These are phyloP conservation scores for Boloria selene DNA, from an alignment of 2,888 invertebrate species.

Conservation along the genomic window DNA sequence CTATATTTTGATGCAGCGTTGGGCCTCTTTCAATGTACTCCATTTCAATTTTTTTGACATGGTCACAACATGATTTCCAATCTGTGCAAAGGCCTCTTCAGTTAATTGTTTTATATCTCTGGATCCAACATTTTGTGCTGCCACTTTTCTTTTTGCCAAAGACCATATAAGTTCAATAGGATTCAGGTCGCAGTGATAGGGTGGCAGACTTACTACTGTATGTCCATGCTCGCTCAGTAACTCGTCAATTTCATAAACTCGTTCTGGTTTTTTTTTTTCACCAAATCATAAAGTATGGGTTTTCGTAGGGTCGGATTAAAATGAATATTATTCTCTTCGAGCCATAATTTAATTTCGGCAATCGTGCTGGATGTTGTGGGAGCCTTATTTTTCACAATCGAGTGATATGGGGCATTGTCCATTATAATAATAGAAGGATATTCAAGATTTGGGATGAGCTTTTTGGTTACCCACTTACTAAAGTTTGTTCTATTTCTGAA, in stretches of 20 bases:
- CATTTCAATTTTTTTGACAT: neutral
- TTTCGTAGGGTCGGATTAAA: constrained; percentile 38
- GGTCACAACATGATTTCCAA: neutral
- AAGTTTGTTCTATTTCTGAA: no score
- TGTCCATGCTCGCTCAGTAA: no score
- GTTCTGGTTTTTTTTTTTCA: no score
- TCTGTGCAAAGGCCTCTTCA: neutral
- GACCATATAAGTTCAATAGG: constrained; percentile 43
- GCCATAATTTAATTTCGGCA: constrained; percentile 41
- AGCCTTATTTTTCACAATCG: neutral
- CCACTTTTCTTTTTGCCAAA: constrained; percentile 32
- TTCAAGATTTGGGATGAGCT: no score
- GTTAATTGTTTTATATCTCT: neutral
- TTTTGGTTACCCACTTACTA: no score
- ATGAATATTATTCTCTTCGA: constrained; percentile 40
- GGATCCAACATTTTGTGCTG: constrained; percentile 34
- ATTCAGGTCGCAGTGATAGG: constrained; percentile 34
- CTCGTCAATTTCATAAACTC: no score
- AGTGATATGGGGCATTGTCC: constrained; percentile 15
- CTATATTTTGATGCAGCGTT: neutral
- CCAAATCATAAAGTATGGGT: constrained; percentile 14
- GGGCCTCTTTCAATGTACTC: neutral
- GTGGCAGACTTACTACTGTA: no score
- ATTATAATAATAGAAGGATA: constrained; percentile 31
- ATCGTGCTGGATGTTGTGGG: constrained; percentile 2